Conservation (phyloP, 2,113 vertebrate genomes). For the Pelmatolapia mariae region DNA sequence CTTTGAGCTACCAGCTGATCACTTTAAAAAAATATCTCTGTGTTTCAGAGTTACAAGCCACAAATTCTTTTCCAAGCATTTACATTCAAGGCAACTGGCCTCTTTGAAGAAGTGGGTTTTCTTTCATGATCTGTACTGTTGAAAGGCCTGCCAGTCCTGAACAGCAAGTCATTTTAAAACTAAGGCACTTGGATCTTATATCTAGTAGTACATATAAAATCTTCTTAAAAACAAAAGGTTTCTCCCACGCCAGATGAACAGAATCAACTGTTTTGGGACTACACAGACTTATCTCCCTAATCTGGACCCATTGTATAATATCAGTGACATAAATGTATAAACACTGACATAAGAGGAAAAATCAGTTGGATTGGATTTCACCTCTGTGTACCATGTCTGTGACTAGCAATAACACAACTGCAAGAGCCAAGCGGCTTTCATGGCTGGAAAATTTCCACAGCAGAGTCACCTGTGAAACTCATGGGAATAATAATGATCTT, state of each 20-base stretch:
- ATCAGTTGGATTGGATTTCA: background rate
- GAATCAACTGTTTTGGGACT: background rate
- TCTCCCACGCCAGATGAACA: background rate
- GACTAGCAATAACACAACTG: background rate
- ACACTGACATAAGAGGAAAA: background rate
- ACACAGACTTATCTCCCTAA: background rate
- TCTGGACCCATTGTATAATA: background rate
- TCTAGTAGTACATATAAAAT: background rate
- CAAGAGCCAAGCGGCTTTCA: background rate
- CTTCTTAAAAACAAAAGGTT: background rate
- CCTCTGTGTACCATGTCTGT: background rate
- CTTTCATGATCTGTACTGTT: background rate
- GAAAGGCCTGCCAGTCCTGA: background rate
- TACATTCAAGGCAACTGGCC: background rate
- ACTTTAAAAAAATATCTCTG: background rate
- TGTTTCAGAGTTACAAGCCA: background rate
- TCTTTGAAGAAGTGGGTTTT: background rate
- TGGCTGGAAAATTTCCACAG: background rate
- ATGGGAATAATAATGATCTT: background rate
- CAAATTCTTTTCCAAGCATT: background rate
- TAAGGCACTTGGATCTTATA: background rate
- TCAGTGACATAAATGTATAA: background rate
- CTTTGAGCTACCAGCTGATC: fast-evolving
- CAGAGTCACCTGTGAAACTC: background rate
- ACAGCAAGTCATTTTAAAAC: background rate